A percentile compares a stretch with the other conserved stretches of the same genome.
Evolutionary conservation across 2,797 vertebrate genomes (phyloP).

Genomic region (Podarcis lilfordi): DNA sequence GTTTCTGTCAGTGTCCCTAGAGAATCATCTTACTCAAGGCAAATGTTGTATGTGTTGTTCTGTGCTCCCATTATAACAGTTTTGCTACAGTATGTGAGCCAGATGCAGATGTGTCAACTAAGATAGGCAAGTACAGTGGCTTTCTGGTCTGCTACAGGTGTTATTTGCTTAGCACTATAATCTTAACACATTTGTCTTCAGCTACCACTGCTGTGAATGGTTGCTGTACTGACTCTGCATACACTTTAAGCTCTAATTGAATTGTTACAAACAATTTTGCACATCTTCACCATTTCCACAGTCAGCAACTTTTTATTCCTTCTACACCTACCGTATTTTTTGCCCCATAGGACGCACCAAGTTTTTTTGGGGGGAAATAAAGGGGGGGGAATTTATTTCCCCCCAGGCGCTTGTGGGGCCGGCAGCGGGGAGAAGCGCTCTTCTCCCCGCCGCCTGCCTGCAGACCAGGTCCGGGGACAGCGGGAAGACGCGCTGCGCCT

Average conservation of each 20-base stretch:
- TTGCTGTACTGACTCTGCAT: not conserved
- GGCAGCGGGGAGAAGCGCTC: too few species aligned
- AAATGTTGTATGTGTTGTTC: not conserved
- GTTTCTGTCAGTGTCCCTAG: not conserved
- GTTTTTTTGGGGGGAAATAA: too few species aligned
- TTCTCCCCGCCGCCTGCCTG: too few species aligned
- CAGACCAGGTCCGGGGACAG: too few species aligned
- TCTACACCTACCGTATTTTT: not conserved
- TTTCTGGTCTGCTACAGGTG: not conserved
- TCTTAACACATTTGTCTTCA: not conserved
- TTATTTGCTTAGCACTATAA: not conserved
- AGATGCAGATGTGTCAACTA: not conserved
- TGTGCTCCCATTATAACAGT: not conserved
- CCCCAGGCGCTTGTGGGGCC: too few species aligned
- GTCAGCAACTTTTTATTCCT: not conserved
- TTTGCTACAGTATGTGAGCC: not conserved
- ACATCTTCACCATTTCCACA: not conserved
- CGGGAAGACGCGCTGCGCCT: too few species aligned
- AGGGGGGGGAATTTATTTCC: too few species aligned
- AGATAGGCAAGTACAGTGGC: not conserved
- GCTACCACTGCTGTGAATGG: not conserved
- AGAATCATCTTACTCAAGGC: not conserved
- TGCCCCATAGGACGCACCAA: too few species aligned
- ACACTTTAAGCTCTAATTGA: not conserved
- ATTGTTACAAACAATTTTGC: not conserved